These are phyloP conservation scores for Hydrozoanthus gracilis DNA, from an alignment of 92 coral and sea anemone genomes.

Conservation along the genomic window DNA sequence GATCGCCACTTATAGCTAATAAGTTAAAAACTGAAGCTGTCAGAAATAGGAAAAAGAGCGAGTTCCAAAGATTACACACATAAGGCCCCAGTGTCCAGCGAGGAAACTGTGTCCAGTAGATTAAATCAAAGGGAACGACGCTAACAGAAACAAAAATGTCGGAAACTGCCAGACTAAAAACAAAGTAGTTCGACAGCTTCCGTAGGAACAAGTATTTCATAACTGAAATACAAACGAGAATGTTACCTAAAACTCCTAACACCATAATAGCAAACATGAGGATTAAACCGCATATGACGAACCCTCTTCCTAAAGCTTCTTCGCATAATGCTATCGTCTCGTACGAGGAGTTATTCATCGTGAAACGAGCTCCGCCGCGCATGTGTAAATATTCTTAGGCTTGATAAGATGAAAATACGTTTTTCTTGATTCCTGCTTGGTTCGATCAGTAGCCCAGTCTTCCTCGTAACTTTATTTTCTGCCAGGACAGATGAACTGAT, in stretches of 20 bases:
- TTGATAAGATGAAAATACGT: background rate
- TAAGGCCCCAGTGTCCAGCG: constrained; percentile 77
- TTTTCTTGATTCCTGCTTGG: background rate
- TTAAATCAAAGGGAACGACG: constrained; percentile 79
- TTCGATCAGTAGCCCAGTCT: background rate
- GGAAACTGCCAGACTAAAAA: constrained; percentile 78
- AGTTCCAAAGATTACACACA: constrained; percentile 83
- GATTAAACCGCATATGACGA: constrained; percentile 66
- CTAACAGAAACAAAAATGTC: constrained; percentile 70
- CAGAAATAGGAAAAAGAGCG: constrained; percentile 75
- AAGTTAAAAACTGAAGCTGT: constrained; percentile 83
- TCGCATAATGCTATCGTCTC: constrained; percentile 57
- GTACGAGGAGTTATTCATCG: constrained; percentile 39
- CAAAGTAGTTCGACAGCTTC: constrained; percentile 67
- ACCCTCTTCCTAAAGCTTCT: constrained; percentile 54
- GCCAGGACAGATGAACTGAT: no score
- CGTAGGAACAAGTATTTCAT: constrained; percentile 62
- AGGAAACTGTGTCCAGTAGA: constrained; percentile 84
- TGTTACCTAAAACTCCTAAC: constrained; percentile 71
- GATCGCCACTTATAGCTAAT: constrained; percentile 79
- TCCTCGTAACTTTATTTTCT: no score
- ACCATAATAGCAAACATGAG: constrained; percentile 62
- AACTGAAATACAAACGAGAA: constrained; percentile 69
- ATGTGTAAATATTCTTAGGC: background rate
- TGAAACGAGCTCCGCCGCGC: background rate